Percentiles rank a stretch among this genome's conserved stretches.
phyloP scores from a whole-genome alignment of 1,140 invertebrate species.

The Cherax destructor region DNA sequence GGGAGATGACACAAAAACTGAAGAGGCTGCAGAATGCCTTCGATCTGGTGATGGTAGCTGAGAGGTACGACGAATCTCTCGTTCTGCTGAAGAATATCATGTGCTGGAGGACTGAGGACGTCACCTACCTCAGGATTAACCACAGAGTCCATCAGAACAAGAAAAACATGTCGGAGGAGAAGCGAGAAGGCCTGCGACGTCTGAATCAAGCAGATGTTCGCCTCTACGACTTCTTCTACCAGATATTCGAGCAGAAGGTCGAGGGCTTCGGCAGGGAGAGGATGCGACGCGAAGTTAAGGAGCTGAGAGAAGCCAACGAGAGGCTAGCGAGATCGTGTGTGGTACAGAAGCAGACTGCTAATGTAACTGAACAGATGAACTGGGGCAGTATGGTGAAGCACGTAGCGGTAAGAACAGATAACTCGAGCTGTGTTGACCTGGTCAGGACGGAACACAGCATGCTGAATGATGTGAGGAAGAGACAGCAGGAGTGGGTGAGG shows the following conservation, averaged over 20 bases:
- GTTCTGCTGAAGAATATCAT: constrained; percentile 77
- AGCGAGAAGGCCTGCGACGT: background rate
- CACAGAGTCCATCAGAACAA: constrained; percentile 57
- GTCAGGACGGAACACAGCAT: constrained; percentile 33
- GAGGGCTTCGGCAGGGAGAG: constrained; percentile 39
- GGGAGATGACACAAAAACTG: constrained; percentile 20
- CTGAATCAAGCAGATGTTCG: constrained; percentile 57
- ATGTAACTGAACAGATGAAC: background rate
- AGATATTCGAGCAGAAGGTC: constrained; percentile 49
- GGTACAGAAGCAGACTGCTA: background rate
- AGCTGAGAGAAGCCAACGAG: constrained; percentile 35
- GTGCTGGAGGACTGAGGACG: constrained; percentile 77
- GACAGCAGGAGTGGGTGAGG: constrained; percentile 23
- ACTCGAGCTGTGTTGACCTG: constrained; percentile 34
- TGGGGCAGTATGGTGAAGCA: background rate
- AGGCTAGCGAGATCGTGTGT: constrained; percentile 8
- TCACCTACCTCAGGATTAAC: constrained; percentile 76
- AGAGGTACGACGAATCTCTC: constrained; percentile 78
- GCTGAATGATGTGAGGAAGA: constrained; percentile 35
- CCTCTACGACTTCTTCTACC: constrained; percentile 63
- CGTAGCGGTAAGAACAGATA: background rate
- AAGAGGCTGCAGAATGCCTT: constrained; percentile 75
- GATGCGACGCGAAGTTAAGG: constrained; percentile 56
- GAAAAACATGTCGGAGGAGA: background rate
- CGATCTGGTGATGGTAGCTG: constrained; percentile 78